Percentiles rank a stretch among this genome's conserved stretches.
These are phyloP conservation scores for Pelusios castaneus DNA, from an alignment of 2,113 vertebrate genomes.

Conservation along the genomic window DNA sequence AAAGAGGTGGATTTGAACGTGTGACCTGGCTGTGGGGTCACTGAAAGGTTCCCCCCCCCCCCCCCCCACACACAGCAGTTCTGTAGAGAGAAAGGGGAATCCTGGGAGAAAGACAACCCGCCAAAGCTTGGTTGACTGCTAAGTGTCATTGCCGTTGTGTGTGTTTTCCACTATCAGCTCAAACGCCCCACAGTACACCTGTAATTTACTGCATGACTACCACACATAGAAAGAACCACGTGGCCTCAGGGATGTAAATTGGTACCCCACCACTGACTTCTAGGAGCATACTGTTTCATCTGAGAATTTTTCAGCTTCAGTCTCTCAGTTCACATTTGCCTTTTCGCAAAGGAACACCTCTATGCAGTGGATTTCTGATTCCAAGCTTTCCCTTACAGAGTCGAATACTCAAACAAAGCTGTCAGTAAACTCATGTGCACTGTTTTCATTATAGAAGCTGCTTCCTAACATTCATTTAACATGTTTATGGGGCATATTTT, in stretches of 20 bases:
- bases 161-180: neutral
- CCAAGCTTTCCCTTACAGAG: neutral
- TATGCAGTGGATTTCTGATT: neutral
- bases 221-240: neutral
- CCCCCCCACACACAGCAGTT: neutral
- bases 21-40: neutral
- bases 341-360: neutral
- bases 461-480: neutral
- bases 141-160: neutral
- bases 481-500: neutral
- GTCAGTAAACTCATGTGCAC: neutral
- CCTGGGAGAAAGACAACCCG: neutral
- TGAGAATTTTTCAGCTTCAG: neutral
- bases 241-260: neutral
- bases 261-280: neutral
- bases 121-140: neutral
- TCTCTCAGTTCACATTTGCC: neutral
- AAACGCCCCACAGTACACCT: neutral
- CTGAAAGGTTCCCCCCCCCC: neutral
- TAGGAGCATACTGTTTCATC: neutral
- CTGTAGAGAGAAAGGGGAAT: neutral
- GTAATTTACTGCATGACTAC: neutral
- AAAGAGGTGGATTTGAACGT: neutral
- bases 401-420: neutral
- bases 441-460: neutral